phyloP scores from a whole-genome alignment of 2,888 invertebrate species.

The Lucinisca nassula region DNA sequence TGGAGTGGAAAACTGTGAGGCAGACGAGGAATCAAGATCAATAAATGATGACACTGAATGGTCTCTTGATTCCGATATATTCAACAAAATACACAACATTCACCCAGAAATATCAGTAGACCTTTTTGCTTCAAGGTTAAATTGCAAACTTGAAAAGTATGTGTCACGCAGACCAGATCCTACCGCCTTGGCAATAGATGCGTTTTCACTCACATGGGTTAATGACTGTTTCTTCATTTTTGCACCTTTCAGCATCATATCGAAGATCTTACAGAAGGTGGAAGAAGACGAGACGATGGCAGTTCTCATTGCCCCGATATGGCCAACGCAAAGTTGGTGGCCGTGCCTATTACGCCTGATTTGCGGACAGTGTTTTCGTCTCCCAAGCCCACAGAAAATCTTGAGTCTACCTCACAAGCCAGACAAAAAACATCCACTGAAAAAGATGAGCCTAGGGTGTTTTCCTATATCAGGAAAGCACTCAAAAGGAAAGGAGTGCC shows the following conservation, averaged over 20 bases:
- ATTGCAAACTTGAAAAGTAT: slow-evolving; percentile 6
- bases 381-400: background rate
- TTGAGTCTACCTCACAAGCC: background rate
- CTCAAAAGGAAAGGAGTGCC: background rate
- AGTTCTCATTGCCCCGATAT: slow-evolving; percentile 50
- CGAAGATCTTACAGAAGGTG: slow-evolving; percentile 52
- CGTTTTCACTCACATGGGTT: background rate
- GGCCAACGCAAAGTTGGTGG: slow-evolving; percentile 64
- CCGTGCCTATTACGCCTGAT: slow-evolving; percentile 20
- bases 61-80: background rate
- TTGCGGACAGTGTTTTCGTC: background rate
- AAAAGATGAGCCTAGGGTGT: background rate
- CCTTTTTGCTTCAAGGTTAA: slow-evolving; percentile 31
- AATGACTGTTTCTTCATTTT: slow-evolving; percentile 20
- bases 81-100: background rate
- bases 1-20: slow-evolving; percentile 2
- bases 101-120: background rate
- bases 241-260: slow-evolving; percentile 67
- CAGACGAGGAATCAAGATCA: slow-evolving; percentile 26
- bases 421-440: background rate
- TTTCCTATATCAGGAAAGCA: background rate
- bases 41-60: slow-evolving; percentile 18
- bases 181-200: slow-evolving; percentile 23
- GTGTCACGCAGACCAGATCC: slow-evolving; percentile 19
- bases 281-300: slow-evolving; percentile 26